Conservation (phyloP, 1,140 invertebrate species). For the Schlechtendalia chinensis region DNA sequence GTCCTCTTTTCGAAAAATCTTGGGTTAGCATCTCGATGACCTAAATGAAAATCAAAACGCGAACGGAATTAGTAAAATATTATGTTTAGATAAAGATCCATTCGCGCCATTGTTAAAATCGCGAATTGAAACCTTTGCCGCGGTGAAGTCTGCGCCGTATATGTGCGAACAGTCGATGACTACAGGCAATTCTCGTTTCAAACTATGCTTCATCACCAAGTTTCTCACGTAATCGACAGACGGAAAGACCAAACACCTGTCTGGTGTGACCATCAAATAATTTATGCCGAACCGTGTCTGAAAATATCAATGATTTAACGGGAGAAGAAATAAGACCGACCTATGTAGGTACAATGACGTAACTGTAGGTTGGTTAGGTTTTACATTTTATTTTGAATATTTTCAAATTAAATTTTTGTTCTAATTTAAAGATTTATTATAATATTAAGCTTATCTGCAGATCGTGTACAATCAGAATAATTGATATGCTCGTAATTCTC, state of each 20-base stretch:
- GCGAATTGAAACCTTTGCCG: slow-evolving; percentile 76
- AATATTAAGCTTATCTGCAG: too few relatives aligned
- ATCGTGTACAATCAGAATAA: too few relatives aligned
- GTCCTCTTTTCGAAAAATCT: slow-evolving; percentile 69
- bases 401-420: too few relatives aligned
- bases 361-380: too few relatives aligned
- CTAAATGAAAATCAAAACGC: slow-evolving; percentile 49
- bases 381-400: too few relatives aligned
- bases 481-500: too few relatives aligned
- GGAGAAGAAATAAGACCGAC: too few relatives aligned
- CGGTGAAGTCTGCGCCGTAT: slow-evolving; percentile 79
- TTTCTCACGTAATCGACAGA: slow-evolving; percentile 82
- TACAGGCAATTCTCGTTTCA: slow-evolving; percentile 67
- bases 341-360: too few relatives aligned
- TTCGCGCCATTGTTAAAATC: neutral
- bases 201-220: slow-evolving; percentile 75
- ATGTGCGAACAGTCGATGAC: slow-evolving; percentile 81
- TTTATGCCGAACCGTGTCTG: slow-evolving; percentile 61
- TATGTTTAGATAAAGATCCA: neutral
- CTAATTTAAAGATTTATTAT: too few relatives aligned
- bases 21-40: slow-evolving; percentile 58
- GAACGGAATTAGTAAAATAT: neutral
- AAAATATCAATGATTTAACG: neutral
- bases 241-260: slow-evolving; percentile 83
- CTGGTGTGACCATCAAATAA: slow-evolving; percentile 78